Percentiles rank a stretch among this genome's conserved stretches.
These are phyloP conservation scores for Ophthalmolycus amberensis DNA, from an alignment of 2,113 vertebrate species.

Conservation along the genomic window DNA sequence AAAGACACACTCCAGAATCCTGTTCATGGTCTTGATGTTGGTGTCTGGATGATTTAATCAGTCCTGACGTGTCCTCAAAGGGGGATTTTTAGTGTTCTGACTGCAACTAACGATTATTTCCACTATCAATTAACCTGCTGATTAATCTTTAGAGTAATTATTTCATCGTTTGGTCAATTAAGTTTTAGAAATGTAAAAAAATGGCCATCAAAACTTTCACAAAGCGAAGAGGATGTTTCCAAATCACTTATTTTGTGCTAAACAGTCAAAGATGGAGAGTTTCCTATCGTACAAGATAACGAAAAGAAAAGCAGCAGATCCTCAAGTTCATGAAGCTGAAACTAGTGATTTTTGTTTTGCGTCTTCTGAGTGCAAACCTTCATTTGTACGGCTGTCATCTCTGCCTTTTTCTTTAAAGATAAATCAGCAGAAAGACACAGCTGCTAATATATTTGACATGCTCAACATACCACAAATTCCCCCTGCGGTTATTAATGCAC, in stretches of 20 bases:
- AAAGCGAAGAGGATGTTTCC: not conserved
- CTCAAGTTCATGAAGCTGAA: not conserved
- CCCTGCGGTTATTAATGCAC: constrained; percentile 38
- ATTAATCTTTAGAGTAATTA: not conserved
- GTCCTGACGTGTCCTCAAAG: not conserved
- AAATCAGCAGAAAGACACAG: constrained; percentile 25
- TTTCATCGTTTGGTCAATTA: not conserved
- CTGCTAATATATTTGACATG: constrained; percentile 30
- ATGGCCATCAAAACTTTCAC: not conserved
- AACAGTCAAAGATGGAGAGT: not conserved
- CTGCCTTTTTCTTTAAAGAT: constrained; percentile 7
- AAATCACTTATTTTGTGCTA: not conserved
- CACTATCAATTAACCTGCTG: not conserved
- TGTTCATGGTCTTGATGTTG: not conserved
- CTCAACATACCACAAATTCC: constrained; percentile 33
- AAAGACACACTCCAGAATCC: not conserved
- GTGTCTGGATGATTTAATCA: not conserved
- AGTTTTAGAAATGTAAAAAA: not conserved
- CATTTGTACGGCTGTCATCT: constrained; percentile 6
- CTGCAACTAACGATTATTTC: not conserved
- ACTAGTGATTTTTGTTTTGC: not conserved
- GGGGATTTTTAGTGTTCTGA: not conserved
- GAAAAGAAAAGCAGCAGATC: not conserved
- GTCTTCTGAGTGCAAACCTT: constrained; percentile 1
- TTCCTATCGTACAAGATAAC: not conserved